These are phyloP conservation scores for Drosophila prostipennis DNA, from an alignment of 2,888 invertebrate species.

Conservation along the genomic window DNA sequence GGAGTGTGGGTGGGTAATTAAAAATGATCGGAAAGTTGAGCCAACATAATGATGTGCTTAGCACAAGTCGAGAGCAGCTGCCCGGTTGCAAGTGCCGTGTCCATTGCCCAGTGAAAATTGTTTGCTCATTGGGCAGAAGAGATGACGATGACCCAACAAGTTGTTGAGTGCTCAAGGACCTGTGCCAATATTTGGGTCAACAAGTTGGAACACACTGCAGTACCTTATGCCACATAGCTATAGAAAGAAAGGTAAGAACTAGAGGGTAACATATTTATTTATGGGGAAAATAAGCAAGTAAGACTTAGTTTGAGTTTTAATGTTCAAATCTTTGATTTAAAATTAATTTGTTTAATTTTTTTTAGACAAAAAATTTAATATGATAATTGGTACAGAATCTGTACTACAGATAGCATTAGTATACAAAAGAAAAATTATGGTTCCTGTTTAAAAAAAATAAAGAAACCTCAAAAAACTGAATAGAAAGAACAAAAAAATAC, in stretches of 20 bases:
- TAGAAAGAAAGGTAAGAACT: not conserved
- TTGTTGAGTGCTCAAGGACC: slow-evolving; percentile 37
- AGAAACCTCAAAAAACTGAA: not conserved
- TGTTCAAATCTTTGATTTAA: too few species aligned
- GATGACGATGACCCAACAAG: slow-evolving; percentile 45
- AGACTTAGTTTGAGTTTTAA: too few species aligned
- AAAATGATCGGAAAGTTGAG: slow-evolving; percentile 61
- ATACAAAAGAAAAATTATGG: too few species aligned
- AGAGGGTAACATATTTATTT: too few species aligned
- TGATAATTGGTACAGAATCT: too few species aligned
- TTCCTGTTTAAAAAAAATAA: too few species aligned
- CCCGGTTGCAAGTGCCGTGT: slow-evolving; percentile 14
- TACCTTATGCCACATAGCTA: not conserved
- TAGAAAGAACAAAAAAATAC: not conserved
- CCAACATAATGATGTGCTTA: slow-evolving; percentile 60
- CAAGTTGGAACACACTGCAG: slow-evolving; percentile 11
- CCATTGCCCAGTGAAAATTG: slow-evolving; percentile 19
- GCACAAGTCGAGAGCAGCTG: slow-evolving; percentile 24
- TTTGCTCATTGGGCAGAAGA: slow-evolving; percentile 4
- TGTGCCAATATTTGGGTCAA: slow-evolving; percentile 44
- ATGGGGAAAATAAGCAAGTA: too few species aligned
- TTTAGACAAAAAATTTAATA: too few species aligned
- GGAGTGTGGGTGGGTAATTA: slow-evolving; percentile 57
- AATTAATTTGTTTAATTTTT: too few species aligned
- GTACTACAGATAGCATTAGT: too few species aligned